Evolutionary conservation across 2,888 invertebrate species (phyloP).

Genomic region (Cephus pygmeus): DNA sequence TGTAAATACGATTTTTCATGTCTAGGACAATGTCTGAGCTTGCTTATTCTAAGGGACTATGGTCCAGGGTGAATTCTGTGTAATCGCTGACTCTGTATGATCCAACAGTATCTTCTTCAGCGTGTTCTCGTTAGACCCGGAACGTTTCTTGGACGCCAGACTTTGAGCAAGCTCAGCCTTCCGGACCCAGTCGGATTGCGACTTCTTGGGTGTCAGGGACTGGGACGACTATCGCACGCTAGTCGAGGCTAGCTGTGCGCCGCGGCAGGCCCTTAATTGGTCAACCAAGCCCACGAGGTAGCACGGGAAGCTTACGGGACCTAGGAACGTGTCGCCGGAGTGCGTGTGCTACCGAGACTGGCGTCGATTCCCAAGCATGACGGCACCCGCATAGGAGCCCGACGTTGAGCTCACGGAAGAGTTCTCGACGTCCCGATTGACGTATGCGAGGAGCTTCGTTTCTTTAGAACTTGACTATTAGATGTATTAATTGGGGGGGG

Average conservation of each 20-base stretch:
- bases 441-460: neutral
- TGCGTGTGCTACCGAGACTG: neutral
- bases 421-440: neutral
- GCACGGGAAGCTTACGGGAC: constrained; percentile 64
- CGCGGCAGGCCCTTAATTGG: constrained; percentile 62
- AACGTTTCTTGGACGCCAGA: neutral
- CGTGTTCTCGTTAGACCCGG: neutral
- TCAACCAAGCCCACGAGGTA: constrained; percentile 50
- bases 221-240: constrained; percentile 34
- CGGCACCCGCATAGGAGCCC: neutral
- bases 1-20: too few species aligned
- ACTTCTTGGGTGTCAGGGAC: neutral
- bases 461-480: neutral
- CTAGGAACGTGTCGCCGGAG: constrained; percentile 54
- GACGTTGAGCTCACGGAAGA: neutral
- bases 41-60: too few species aligned
- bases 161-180: neutral
- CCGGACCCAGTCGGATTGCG: neutral
- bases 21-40: too few species aligned
- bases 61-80: neutral
- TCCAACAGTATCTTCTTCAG: neutral
- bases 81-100: neutral
- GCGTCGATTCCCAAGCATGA: neutral
- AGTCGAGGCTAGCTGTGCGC: constrained; percentile 37
- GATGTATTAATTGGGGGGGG: neutral